A percentile compares a stretch with the other conserved stretches of the same genome.
Conservation (phyloP, 2,797 vertebrate species). For the Darevskia mixta region DNA sequence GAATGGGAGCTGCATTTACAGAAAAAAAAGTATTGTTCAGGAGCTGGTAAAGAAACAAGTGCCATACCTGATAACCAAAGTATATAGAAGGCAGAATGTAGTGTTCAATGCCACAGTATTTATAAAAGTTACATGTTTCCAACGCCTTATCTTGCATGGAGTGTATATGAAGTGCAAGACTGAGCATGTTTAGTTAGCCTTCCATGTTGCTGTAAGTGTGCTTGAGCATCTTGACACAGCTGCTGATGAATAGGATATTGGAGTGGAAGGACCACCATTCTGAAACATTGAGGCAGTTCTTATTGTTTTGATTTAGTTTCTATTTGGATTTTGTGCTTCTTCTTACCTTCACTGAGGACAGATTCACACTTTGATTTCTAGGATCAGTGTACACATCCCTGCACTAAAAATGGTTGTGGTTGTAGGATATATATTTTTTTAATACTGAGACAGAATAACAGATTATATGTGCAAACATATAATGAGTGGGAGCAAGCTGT, state of each 20-base stretch:
- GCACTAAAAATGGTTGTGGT: too few species aligned
- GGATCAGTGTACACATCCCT: too few species aligned
- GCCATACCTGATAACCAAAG: background rate
- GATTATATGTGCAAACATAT: too few species aligned
- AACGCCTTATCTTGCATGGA: background rate
- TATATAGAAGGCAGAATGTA: background rate
- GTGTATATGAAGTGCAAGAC: background rate
- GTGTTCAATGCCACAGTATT: background rate
- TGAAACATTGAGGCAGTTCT: background rate
- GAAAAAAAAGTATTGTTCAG: background rate
- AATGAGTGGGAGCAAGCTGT: too few species aligned
- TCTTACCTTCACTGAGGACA: background rate
- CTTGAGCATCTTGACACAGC: background rate
- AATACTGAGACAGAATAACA: too few species aligned
- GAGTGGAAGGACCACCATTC: background rate
- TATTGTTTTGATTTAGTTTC: background rate
- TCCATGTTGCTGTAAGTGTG: background rate
- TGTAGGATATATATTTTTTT: too few species aligned
- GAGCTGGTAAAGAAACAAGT: background rate
- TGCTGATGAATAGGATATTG: background rate
- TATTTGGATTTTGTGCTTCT: background rate
- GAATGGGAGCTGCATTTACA: background rate
- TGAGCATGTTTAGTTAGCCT: background rate
- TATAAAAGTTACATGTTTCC: background rate
- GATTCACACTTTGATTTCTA: too few species aligned